Base-by-base conservation (phyloP, 2,888 invertebrate genomes). In the Petrolisthes manimaculis region DNA sequence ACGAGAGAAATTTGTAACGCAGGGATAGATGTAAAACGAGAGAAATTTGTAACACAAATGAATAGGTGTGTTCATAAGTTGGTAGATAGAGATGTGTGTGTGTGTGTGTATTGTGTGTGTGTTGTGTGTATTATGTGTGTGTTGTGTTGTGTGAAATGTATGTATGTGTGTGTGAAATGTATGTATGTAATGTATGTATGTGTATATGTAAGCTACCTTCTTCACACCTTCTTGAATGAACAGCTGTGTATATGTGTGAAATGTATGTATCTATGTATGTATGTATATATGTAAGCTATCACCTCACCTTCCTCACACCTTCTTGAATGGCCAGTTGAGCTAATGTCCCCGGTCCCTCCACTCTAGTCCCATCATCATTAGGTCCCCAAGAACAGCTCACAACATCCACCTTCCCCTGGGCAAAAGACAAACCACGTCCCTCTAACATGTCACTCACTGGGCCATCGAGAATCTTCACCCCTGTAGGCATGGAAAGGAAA, bases 371-470 rank as follows among this genome's bases (percentile, higher is more conserved):
- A 92, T 98, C 96, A 92, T 98, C 98, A 92, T 95, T 96, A 8
- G 98, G 98, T 5, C 98, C 98, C 98, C 98, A 98, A 55, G 97
- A 97, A 78, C 97, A 97, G 92, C 97, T 97, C 93, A 97, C 97
- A 91, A 98, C 96, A 92, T 98, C 97, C n/a, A 97, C 95, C 92
- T 96, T 94, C 91, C 96, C 94, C 91, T 95, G 94, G 24, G 96
- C 96, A 93, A 95, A 96, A 3, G 96, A 95, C 89, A 98, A 94
- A 12, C 91, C 83, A 1, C 97, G 97, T 18, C 96, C 97, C 94
- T 98, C 98, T 61, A 97, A 94, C 54, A 96, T 94, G 93, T 98
- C 98, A 88, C 96, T 97, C 85, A 98, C 96, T 90, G 95, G 93
- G 2, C 97, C 98, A 92, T 97, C 98, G 90, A 98, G 94, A 94